phyloP scores from a whole-genome alignment of 2,113 vertebrate genomes.

The Empidonax traillii region DNA sequence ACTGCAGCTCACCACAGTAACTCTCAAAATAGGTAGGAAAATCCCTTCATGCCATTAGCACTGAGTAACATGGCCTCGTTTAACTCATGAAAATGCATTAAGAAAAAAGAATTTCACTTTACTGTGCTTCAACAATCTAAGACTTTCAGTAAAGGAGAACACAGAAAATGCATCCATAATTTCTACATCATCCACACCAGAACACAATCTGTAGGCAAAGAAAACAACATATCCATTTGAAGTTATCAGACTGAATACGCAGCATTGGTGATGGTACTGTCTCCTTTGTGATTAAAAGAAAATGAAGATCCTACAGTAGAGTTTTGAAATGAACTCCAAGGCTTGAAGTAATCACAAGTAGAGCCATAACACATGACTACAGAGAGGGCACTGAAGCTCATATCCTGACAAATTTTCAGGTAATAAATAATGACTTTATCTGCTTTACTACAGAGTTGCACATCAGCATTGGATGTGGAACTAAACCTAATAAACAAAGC shows the following conservation, averaged over 20 bases:
- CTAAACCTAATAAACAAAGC: neutral
- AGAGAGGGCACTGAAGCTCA: neutral
- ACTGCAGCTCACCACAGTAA: slow-evolving; percentile 28
- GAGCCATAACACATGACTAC: neutral
- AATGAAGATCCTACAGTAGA: neutral
- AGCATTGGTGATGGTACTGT: neutral
- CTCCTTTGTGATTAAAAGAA: neutral
- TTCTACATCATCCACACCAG: neutral
- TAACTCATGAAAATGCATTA: slow-evolving; percentile 18
- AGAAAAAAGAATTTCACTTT: neutral
- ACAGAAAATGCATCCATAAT: neutral
- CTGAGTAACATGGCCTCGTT: neutral
- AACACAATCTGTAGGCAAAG: neutral
- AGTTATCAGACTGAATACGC: fast-evolving
- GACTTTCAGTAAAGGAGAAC: neutral
- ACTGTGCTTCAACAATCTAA: neutral
- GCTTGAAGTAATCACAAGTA: neutral
- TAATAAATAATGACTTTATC: neutral
- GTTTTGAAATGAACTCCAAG: neutral
- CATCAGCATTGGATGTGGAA: neutral
- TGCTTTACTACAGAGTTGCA: neutral
- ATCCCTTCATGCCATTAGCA: slow-evolving; percentile 46
- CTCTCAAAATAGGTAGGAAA: slow-evolving; percentile 66
- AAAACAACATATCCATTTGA: neutral
- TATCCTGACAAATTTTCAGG: neutral